Percentiles rank a stretch among this genome's conserved stretches.
Evolutionary conservation across 2,113 vertebrate species (phyloP).

Genomic region (western clawed frog (Xenopus tropicalis)): DNA sequence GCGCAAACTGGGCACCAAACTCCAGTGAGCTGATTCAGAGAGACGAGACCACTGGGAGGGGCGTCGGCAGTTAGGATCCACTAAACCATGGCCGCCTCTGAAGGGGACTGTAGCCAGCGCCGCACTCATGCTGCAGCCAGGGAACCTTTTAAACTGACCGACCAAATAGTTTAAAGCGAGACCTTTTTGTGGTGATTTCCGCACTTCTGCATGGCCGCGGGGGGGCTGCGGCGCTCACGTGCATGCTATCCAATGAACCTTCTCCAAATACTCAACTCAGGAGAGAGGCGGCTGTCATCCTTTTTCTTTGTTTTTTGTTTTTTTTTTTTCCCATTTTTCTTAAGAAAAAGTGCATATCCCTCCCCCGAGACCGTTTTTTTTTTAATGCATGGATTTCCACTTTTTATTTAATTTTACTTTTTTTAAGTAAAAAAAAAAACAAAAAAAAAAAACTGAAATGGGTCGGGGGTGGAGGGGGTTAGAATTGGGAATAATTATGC

Average conservation of each 20-base stretch:
- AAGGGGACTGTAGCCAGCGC: slow-evolving; percentile 70
- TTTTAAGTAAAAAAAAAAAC: slow-evolving; percentile 55
- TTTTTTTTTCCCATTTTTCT: slow-evolving; percentile 43
- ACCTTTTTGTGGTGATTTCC: slow-evolving; percentile 58
- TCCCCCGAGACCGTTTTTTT: slow-evolving; percentile 59
- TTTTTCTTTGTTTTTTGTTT: background rate
- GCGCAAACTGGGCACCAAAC: slow-evolving; percentile 95
- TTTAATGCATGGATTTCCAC: slow-evolving; percentile 73
- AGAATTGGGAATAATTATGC: slow-evolving; percentile 30
- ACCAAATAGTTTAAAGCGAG: slow-evolving; percentile 72
- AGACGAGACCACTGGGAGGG: slow-evolving; percentile 46
- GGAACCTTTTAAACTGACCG: slow-evolving; percentile 72
- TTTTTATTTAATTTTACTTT: slow-evolving; percentile 66
- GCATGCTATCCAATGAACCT: slow-evolving; percentile 49
- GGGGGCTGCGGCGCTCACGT: slow-evolving; percentile 50
- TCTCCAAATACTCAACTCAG: slow-evolving; percentile 54
- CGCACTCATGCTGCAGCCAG: slow-evolving; percentile 65
- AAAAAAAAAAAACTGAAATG: slow-evolving; percentile 47
- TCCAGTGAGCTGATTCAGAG: slow-evolving; percentile 74
- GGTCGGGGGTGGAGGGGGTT: slow-evolving; percentile 37
- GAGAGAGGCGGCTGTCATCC: slow-evolving; percentile 11
- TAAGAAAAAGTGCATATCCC: slow-evolving; percentile 48
- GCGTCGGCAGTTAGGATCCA: slow-evolving; percentile 48
- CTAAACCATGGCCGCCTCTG: slow-evolving; percentile 61
- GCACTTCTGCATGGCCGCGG: slow-evolving; percentile 41